These are phyloP conservation scores for Corythornis leucogaster DNA, from an alignment of 2,797 vertebrate species.

Conservation along the genomic window DNA sequence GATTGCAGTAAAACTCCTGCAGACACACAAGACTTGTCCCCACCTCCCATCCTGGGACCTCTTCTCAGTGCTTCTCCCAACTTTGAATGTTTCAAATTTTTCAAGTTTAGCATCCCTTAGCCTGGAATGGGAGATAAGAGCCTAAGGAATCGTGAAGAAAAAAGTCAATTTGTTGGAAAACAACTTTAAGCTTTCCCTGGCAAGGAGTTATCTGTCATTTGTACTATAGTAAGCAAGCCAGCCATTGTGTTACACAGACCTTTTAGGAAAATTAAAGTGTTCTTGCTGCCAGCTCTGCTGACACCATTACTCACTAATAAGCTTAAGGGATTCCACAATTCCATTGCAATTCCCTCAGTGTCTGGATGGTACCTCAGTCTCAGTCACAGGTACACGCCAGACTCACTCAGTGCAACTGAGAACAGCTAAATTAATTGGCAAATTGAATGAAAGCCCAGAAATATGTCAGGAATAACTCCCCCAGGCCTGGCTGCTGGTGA, in stretches of 20 bases:
- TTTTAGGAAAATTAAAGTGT: slow-evolving; percentile 44
- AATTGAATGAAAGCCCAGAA: slow-evolving; percentile 43
- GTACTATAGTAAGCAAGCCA: background rate
- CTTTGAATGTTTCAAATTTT: background rate
- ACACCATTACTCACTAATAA: slow-evolving; percentile 3
- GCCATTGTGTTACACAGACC: background rate
- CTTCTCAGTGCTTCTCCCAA: background rate
- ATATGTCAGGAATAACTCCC: background rate
- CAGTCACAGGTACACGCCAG: slow-evolving; percentile 16
- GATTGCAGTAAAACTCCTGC: background rate
- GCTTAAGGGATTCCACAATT: slow-evolving; percentile 45
- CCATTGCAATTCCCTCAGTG: background rate
- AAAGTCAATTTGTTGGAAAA: background rate
- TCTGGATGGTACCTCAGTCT: background rate
- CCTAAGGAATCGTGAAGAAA: slow-evolving; percentile 1
- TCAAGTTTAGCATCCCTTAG: slow-evolving; percentile 7
- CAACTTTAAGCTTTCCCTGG: slow-evolving; percentile 26
- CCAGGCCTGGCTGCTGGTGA: background rate
- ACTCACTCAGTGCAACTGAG: background rate
- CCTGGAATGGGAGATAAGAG: background rate
- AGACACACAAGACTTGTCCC: background rate
- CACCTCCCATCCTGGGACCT: background rate
- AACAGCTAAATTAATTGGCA: background rate
- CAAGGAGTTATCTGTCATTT: background rate
- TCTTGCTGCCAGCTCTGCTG: background rate